Evolutionary conservation across 2,113 vertebrate genomes (phyloP).

Genomic region (Turnix velox): DNA sequence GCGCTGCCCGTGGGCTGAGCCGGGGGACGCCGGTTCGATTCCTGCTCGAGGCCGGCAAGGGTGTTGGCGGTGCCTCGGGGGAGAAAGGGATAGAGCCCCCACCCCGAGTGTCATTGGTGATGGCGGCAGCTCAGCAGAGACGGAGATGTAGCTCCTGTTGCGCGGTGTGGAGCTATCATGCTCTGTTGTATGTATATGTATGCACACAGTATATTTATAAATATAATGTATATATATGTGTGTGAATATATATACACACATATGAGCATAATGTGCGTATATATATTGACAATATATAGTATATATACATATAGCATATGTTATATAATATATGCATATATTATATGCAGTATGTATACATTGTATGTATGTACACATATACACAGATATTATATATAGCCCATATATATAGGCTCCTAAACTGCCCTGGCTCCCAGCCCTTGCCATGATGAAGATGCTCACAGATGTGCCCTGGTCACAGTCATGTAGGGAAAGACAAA

Average conservation of each 20-base stretch:
- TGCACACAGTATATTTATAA: too few relatives aligned
- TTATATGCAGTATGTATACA: too few relatives aligned
- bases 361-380: too few relatives aligned
- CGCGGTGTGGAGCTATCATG: too few relatives aligned
- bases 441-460: accelerated
- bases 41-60: background rate
- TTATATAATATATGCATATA: too few relatives aligned
- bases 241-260: too few relatives aligned
- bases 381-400: too few relatives aligned
- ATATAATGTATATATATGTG: too few relatives aligned
- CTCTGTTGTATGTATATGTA: accelerated
- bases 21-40: accelerated
- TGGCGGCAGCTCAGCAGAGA: accelerated
- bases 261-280: too few relatives aligned
- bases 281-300: too few relatives aligned
- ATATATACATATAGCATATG: too few relatives aligned
- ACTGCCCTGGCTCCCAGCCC: background rate
- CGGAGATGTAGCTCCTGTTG: accelerated
- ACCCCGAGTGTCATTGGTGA: accelerated
- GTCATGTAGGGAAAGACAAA: background rate
- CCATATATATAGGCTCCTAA: background rate
- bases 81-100: too few relatives aligned
- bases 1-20: accelerated
- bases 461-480: background rate
- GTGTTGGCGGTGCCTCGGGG: accelerated